Percentiles rank a stretch among this genome's conserved stretches.
These are phyloP conservation scores for Pandemis heparana DNA, from an alignment of 2,888 invertebrate species.

Conservation along the genomic window DNA sequence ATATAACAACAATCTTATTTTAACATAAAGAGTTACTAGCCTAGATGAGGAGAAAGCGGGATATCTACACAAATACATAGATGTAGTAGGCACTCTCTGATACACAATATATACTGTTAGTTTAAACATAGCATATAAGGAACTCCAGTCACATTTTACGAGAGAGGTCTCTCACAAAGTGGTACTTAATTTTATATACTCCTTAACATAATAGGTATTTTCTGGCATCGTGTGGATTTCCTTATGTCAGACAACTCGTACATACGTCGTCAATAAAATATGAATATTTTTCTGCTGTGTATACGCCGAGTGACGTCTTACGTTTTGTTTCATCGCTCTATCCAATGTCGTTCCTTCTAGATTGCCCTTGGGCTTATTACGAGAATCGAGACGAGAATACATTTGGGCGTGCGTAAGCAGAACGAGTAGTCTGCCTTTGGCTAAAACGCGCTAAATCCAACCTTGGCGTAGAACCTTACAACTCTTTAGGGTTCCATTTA, in stretches of 20 bases:
- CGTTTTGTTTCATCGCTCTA: conserved; percentile 62
- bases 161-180: conserved; percentile 35
- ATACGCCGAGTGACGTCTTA: conserved; percentile 48
- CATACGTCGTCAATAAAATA: conserved; percentile 59
- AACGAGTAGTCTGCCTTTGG: conserved; percentile 54
- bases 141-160: conserved; percentile 26
- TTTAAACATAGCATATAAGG: conserved; percentile 8
- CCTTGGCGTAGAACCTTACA: conserved; percentile 46
- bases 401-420: conserved; percentile 57
- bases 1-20: background rate
- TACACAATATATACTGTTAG: conserved; percentile 12
- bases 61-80: background rate
- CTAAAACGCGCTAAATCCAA: conserved; percentile 53
- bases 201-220: conserved; percentile 30
- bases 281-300: conserved; percentile 58
- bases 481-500: conserved; percentile 40
- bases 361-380: conserved; percentile 66
- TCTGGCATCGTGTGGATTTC: conserved; percentile 21
- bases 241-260: conserved; percentile 43
- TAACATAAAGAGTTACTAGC: background rate
- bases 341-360: conserved; percentile 61
- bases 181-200: conserved; percentile 37
- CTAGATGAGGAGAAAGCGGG: conserved; percentile 19
- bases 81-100: background rate
- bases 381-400: conserved; percentile 53